A percentile compares a stretch with the other conserved stretches of the same genome.
phyloP scores from a whole-genome alignment of 2,888 invertebrate genomes.

The Sarcophaga caerulescens region DNA sequence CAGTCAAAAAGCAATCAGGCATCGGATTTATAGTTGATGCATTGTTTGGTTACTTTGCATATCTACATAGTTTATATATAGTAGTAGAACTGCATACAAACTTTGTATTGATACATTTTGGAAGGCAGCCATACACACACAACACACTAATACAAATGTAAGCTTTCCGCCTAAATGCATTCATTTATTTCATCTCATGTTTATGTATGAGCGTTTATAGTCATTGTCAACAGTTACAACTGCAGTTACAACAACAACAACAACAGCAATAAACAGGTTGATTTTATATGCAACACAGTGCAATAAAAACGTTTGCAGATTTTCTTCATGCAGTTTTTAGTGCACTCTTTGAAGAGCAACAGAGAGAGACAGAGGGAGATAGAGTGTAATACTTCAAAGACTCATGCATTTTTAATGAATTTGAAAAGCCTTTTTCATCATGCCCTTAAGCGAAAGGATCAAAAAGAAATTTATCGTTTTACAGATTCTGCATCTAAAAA shows the following conservation, averaged over 20 bases:
- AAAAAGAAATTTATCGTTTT: too few species aligned
- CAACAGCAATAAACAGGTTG: slow-evolving; percentile 7
- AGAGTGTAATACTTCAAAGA: neutral
- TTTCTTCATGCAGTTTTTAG: slow-evolving; percentile 34
- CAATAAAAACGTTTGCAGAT: slow-evolving; percentile 21
- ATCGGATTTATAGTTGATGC: too few species aligned
- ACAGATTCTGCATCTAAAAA: too few species aligned
- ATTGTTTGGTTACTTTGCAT: too few species aligned
- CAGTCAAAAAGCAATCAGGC: too few species aligned
- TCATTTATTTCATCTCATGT: slow-evolving; percentile 20
- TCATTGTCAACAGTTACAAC: neutral
- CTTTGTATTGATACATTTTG: too few species aligned
- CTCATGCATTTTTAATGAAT: slow-evolving; percentile 2
- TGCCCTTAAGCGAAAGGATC: too few species aligned
- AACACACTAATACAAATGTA: neutral
- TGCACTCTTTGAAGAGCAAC: neutral
- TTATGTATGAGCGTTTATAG: slow-evolving; percentile 32
- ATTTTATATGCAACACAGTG: slow-evolving; percentile 31
- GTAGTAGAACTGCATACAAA: too few species aligned
- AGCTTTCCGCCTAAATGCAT: slow-evolving; percentile 20
- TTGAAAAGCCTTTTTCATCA: neutral
- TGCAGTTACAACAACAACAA: slow-evolving; percentile 14
- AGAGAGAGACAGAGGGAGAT: neutral
- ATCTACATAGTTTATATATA: too few species aligned
- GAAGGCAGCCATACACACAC: too few species aligned